Base-by-base conservation (phyloP, 2,113 vertebrate genomes). In the Pachypanchax playfairii region DNA sequence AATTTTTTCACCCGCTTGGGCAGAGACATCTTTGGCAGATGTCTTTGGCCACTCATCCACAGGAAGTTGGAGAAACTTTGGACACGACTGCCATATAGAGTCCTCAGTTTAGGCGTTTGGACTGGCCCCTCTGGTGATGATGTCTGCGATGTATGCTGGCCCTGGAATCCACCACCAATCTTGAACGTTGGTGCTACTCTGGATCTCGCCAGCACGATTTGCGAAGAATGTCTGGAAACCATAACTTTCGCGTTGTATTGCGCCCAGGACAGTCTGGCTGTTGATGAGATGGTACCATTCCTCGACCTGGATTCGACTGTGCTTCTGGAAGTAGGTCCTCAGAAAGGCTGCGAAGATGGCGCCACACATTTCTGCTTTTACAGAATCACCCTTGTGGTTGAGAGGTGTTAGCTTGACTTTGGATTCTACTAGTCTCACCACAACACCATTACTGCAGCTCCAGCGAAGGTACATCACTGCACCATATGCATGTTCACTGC, bases 151-250 rank as follows among this genome's bases (percentile, higher is more conserved):
- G 10, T 46, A 22, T 10, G 4, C 9, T 21, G 9, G 11, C 9
- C 43, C 43, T 22, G 43, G 43, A 12, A 46, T 46, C 43, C 43
- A 46, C 43, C 43, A 46, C 43, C 20, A 46, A 9, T 42, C 41
- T n/a, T 11, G 17, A 18, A n/a, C 6, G n/a, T 42, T 18, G 5
- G n/a, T 42, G 41, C 41, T 42, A 1, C n/a, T 42, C 8, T 42
- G 18, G n/a, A 42, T 42, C 1, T 42, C 41, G 2, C 41, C 43
- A 46, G 17, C 18, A 4, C 1, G 43, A 6, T 46, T 46, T n/a
- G n/a, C 43, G 1, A 4, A 46, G 21, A 46, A 22, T 14, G 11
- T 46, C 10, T 22, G 43, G 20, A 4, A 46, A 5, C 9, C 20
- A 46, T 22, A 46, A 12, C 4, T 22, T 20, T 46, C 20, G 4